phyloP scores from a whole-genome alignment of 2,888 invertebrate species.

The Campopleginae sp. region DNA sequence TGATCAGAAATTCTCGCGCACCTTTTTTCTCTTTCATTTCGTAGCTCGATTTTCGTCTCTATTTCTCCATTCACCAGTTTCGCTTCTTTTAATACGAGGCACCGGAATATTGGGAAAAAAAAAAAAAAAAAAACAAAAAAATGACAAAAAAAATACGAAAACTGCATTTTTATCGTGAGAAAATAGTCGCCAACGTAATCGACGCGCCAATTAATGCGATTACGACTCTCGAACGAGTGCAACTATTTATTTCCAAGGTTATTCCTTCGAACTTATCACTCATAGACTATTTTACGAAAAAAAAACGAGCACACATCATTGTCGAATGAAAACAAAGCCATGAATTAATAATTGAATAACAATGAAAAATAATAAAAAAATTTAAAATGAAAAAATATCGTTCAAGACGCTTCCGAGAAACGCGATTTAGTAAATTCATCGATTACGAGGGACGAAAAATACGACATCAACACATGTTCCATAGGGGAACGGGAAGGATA shows the following conservation, averaged over 20 bases:
- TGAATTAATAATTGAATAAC: not conserved
- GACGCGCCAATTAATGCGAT: not conserved
- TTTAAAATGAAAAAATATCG: not conserved
- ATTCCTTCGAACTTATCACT: slow-evolving; percentile 37
- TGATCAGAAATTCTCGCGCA: slow-evolving; percentile 20
- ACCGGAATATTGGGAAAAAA: not conserved
- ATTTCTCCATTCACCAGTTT: not conserved
- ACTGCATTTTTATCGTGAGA: not conserved
- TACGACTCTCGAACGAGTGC: not conserved
- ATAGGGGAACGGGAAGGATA: slow-evolving; percentile 16
- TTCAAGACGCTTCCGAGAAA: slow-evolving; percentile 35
- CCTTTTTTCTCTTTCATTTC: not conserved
- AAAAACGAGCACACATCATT: slow-evolving; percentile 20
- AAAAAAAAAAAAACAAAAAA: not conserved
- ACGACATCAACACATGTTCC: not conserved
- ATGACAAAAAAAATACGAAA: not conserved
- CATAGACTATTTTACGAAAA: slow-evolving; percentile 27
- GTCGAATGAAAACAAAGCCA: not conserved
- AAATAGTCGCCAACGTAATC: not conserved
- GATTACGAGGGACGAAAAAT: slow-evolving; percentile 1
- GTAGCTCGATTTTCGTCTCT: not conserved
- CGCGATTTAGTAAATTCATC: slow-evolving; percentile 24
- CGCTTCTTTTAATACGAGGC: slow-evolving; percentile 12
- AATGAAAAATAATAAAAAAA: not conserved
- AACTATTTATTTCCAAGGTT: slow-evolving; percentile 6